Evolutionary conservation across 2,888 invertebrate species (phyloP), one percentile per base, ranked within the genome.

Genomic region (Hydriomena furcata): DNA sequence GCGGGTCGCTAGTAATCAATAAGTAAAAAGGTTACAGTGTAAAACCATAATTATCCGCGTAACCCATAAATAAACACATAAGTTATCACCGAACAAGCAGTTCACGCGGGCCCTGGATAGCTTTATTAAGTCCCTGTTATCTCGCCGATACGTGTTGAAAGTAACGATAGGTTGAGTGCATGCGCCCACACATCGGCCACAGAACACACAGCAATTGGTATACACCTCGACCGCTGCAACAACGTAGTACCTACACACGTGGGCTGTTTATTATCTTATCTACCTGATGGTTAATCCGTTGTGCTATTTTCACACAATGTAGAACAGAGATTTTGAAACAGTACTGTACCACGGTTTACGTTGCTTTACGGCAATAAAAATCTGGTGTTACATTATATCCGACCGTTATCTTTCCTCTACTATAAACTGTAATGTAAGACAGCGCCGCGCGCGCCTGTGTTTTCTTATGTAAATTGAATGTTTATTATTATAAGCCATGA

Each of bases 211-310:
- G n/a, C 8, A 47, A 27, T 35, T 28, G 27, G 25, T 36, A 28
- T 30, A 23, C 13, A 7, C 31, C 24, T 38, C 17, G 24, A 42
- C 49, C 52, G 50, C 44, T 62, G 61, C 55, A 55, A 37, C 55
- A 55, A 41, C 43, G 28, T 43, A 40, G 53, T 52, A 49, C n/a
- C n/a, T n/a, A n/a, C 62, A 46, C 80, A 81, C 78, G 83, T 85
- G 78, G 78, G 79, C 70, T 76, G 81, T 79, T 76, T 79, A 76
- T 78, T 85, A 86, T 87, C 82, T 85, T 82, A 85, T 87, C 83
- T 78, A 71, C 66, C 68, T 71, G 74, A 70, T 73, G 64, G 76
- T 70, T 77, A 78, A 80, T 77, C 74, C 71, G 62, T 61, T 75
- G 77, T 69, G 77, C 80, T 84, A 82, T 84, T 82, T 82, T 79